Evolutionary conservation across 2,888 invertebrate species (phyloP), one percentile per base, ranked within the genome.

Genomic region (Noctuana brunneofusca): DNA sequence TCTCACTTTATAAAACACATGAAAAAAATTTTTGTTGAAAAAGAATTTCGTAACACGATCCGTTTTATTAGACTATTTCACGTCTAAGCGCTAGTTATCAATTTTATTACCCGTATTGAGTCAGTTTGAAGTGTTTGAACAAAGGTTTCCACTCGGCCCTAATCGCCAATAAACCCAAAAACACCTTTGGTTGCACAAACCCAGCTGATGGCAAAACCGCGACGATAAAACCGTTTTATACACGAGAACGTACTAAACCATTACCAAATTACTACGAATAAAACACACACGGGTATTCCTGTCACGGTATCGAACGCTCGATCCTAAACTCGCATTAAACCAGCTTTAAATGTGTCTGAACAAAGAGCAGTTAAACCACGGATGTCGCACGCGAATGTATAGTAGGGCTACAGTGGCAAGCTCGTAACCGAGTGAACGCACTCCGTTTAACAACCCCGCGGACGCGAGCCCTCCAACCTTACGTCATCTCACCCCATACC

Each of bases 401-500:
- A 79, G 83, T 79, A 78, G 74, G 78, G 81, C 81, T 80, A 80
- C 80, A 80, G 79, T 78, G 77, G 79, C 83, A 76, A 78, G 87
- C 82, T 79, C 78, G 79, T 76, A 79, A 80, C 83, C 81, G 82
- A 91, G 86, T 91, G 91, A 90, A 85, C 86, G 87, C 84, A 78
- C 79, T 76, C 77, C 86, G 85, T 80, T 75, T 86, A 85, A 84
- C 90, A 89, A 89, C 89, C 90, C 90, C 84, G 82, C 76, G 83
- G 75, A 74, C 75, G 77, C 81, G 71, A 80, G 75, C 75, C 78
- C 80, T 75, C 78, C 71, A 70, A 77, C 75, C 81, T 87, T 87
- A 87, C 90, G 88, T 89, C 91, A 90, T 85, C 88, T 91, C 91
- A 91, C 91, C 91, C 91, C 89, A 91, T 85, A 80, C 75, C 2